Evolutionary conservation across 1,140 invertebrate species (phyloP).

Genomic region (Bombus pascuorum): DNA sequence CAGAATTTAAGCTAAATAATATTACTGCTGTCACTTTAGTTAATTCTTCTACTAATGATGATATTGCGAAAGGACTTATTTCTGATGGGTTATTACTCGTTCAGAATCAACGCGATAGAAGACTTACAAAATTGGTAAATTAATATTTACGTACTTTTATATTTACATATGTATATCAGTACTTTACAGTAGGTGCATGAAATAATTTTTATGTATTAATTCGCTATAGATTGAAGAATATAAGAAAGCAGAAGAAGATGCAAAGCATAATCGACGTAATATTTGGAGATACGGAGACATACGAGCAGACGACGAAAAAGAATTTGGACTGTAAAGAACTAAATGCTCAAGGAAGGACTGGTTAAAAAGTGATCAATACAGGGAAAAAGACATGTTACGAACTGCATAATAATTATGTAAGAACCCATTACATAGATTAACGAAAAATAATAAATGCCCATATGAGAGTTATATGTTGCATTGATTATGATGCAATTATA

Average conservation of each 20-base stretch:
- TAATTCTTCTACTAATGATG: conserved; percentile 88
- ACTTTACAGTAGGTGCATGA: neutral
- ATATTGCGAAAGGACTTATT: conserved; percentile 93
- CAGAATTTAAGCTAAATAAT: conserved; percentile 86
- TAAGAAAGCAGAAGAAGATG: conserved; percentile 91
- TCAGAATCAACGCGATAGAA: conserved; percentile 91
- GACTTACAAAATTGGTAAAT: conserved; percentile 90
- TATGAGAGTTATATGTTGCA: conserved; percentile 59
- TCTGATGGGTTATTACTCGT: conserved; percentile 93
- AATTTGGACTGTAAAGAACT: conserved; percentile 86
- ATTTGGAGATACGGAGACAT: conserved; percentile 99
- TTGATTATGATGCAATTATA: conserved; percentile 60
- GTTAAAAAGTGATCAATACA: conserved; percentile 63
- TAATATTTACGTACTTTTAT: conserved; percentile 14
- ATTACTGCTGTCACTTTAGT: conserved; percentile 89
- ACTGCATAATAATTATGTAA: conserved; percentile 66
- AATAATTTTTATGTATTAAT: conserved; percentile 28
- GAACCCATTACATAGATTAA: conserved; percentile 47
- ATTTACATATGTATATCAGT: neutral
- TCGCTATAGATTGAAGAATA: conserved; percentile 89
- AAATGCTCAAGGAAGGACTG: conserved; percentile 66
- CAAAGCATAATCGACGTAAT: conserved; percentile 91
- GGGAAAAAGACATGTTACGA: conserved; percentile 54
- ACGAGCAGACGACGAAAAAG: conserved; percentile 94
- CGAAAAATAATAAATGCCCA: conserved; percentile 52